Evolutionary conservation across 2,113 vertebrate species (phyloP).

Genomic region (Tragelaphus imberbis): DNA sequence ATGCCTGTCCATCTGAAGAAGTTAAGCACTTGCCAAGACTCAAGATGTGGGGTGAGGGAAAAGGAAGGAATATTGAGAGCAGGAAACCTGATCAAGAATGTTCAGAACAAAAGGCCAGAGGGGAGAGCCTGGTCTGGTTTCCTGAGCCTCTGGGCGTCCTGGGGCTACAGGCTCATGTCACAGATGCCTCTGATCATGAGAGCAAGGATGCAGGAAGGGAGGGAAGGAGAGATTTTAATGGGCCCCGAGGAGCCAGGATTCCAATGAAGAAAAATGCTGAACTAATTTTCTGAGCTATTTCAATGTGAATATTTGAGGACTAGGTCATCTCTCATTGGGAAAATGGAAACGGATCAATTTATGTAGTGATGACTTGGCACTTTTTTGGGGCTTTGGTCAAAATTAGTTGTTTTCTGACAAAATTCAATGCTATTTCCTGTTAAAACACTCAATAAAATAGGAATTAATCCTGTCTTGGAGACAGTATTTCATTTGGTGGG

Average conservation of each 20-base stretch:
- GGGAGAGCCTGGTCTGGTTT: background rate
- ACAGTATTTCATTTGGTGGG: background rate
- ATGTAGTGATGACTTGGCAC: background rate
- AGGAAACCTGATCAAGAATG: background rate
- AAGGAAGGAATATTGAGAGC: background rate
- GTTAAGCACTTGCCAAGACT: background rate
- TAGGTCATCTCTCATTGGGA: background rate
- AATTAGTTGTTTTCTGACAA: background rate
- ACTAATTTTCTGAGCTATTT: background rate
- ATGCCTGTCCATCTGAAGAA: background rate
- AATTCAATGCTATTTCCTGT: background rate
- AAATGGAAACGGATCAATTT: background rate
- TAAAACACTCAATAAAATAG: background rate
- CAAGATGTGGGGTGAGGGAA: rapidly evolving
- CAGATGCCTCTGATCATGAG: background rate
- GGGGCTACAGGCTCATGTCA: no score
- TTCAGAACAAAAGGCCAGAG: background rate
- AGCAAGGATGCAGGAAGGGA: background rate
- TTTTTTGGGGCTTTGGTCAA: background rate
- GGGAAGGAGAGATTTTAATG: background rate
- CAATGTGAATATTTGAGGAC: background rate
- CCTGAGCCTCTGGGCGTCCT: background rate
- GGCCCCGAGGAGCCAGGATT: background rate
- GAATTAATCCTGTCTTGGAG: background rate
- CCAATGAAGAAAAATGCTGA: background rate